Base-by-base conservation (phyloP, 2,113 vertebrate species). In the Nettapus auritus region DNA sequence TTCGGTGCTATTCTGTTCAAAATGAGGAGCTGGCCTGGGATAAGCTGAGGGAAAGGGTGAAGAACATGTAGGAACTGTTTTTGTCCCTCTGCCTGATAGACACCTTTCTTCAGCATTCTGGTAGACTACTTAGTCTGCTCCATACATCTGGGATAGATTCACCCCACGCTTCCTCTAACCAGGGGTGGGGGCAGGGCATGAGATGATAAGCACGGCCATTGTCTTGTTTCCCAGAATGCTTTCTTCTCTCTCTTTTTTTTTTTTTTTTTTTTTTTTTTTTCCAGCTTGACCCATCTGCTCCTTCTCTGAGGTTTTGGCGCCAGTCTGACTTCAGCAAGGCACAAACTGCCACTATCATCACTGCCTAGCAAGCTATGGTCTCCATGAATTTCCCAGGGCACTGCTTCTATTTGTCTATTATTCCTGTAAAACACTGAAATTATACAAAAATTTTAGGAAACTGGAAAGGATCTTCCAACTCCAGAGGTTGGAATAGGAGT, bases 1-100 rank as follows among this genome's bases (percentile, higher is more conserved):
- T 89, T 86, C 76, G 42, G 82, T 96, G 76, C 13, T 93, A 95
- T 95, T 95, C 90, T 95, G 75, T 75, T 93, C 76, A 91, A 88
- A 96, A 75, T 55, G 55, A 90, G 59, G 29, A 93, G 52, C 85
- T 88, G 56, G 70, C 46, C 38, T 68, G 48, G n/a, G 33, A 89
- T 71, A 91, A 88, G 0, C 50, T 82, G 46, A 83, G 10, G 46
- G 31, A 87, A 25, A 86, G 36, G 46, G 50, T 74, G 50, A 89
- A 48, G 75, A 97, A 94, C 89, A 74, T 74, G 79, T 81, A 79
- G 90, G 64, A 94, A 56, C 23, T 74, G 13, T 86, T 53, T 42
- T 80, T 86, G 59, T 86, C 46, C 34, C 36, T 88, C 87, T 91
- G 55, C 42, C 52, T 66, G 44, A 82, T 2, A 93, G 88, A 77